Base-by-base conservation (phyloP, 2,888 invertebrate species). In the Amaurobius ferox region DNA sequence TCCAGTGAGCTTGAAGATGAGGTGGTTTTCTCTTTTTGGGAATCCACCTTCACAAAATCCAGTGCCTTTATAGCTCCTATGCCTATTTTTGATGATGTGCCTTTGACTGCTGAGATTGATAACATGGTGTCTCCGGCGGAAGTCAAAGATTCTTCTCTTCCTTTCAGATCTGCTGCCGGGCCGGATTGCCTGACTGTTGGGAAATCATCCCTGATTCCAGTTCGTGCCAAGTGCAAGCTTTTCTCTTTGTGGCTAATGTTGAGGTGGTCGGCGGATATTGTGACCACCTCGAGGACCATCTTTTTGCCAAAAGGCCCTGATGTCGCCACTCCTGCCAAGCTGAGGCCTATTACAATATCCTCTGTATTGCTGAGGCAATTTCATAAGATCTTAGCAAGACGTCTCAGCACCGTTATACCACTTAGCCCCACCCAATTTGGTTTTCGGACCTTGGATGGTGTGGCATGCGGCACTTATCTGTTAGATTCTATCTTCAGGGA, bases 341-440 rank as follows among this genome's bases (percentile, higher is more conserved):
- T 64, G 7, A 19, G 64, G 6, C 74, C 74, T 1, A 13, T 74
- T 2, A 40, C 64, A 6, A 74, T 74, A 0, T 19, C 39, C 0
- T 74, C 74, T 0, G 62, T 62, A 0, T 6, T 74, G 6, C 16
- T 74, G n/a, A 23, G 74, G 0, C 74, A 62, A 13, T n/a, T 64
- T 3, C 62, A 74, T 16, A 74, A 74, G 39, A 23, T 74, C 3
- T n/a, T 74, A 1, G 74, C 74, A 2, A 40, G 7, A 0, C 7
- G 74, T 26, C 9, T 74, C 11, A 5, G 0, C 32, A 7, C 2
- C 7, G 19, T 13, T 13, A 5, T n/a, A 0, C 0, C 1, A 0
- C 28, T 29, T 0, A 35, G 40, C 6, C 23, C 19, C 5, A 1
- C 1, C 28, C 74, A 64, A n/a, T 29, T 26, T 11, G 74, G 64